Evolutionary conservation across 2,113 vertebrate genomes (phyloP).

Genomic region (Dipodomys merriami): DNA sequence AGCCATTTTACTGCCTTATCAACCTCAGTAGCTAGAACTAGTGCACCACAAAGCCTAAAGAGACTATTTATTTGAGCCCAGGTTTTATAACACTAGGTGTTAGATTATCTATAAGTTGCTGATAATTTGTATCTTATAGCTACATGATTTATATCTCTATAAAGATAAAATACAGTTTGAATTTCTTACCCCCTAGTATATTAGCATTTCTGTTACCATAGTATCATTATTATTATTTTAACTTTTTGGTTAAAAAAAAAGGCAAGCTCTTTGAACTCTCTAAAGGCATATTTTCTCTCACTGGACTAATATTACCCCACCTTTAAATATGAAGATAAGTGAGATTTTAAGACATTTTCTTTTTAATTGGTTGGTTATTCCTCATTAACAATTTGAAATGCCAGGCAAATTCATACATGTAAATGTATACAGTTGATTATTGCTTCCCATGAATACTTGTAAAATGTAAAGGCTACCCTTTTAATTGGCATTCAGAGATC

Average conservation of each 20-base stretch:
- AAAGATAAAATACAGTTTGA: too few species aligned
- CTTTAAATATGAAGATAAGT: conserved; percentile 29
- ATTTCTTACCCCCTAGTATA: too few species aligned
- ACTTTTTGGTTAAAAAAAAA: conserved; percentile 13
- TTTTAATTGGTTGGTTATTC: conserved; percentile 44
- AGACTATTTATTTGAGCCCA: too few species aligned
- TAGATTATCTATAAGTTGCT: too few species aligned
- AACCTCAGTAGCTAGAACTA: too few species aligned
- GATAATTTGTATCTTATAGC: too few species aligned
- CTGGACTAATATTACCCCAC: not conserved
- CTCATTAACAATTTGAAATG: conserved; percentile 47
- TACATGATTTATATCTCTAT: too few species aligned
- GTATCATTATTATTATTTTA: too few species aligned
- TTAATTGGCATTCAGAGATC: conserved; percentile 59
- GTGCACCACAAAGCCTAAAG: too few species aligned
- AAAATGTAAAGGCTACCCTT: conserved; percentile 61
- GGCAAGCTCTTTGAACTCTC: not conserved
- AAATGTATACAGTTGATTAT: not conserved
- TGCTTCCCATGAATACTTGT: conserved; percentile 37
- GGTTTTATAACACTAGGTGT: too few species aligned
- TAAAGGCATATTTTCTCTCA: not conserved
- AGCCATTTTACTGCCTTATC: too few species aligned
- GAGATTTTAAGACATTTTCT: conserved; percentile 40
- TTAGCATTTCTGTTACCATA: too few species aligned
- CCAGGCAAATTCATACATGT: not conserved